Conservation (phyloP, 2,797 vertebrate species). For the Chelmon rostratus region DNA sequence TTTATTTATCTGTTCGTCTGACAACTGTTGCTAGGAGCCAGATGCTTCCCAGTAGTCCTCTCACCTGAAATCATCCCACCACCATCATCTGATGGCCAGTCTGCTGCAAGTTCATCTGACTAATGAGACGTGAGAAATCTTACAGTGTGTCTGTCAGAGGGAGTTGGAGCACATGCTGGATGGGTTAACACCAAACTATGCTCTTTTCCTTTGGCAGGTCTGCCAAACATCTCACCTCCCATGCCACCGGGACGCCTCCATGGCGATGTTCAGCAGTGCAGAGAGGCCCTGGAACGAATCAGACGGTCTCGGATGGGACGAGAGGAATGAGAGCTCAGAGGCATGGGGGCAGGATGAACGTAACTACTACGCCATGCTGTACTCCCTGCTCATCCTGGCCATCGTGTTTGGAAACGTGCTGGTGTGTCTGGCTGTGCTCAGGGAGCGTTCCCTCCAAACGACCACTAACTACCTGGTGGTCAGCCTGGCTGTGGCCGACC, state of each 20-base stretch:
- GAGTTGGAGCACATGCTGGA: neutral
- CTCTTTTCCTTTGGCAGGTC: conserved; percentile 59
- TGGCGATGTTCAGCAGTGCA: conserved; percentile 86
- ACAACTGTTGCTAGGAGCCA: conserved; percentile 41
- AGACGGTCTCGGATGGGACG: conserved; percentile 67
- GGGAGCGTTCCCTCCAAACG: conserved; percentile 91
- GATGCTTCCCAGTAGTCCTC: conserved; percentile 32
- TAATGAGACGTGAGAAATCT: conserved; percentile 33
- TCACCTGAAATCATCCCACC: conserved; percentile 29
- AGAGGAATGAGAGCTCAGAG: conserved; percentile 75
- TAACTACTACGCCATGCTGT: conserved; percentile 92
- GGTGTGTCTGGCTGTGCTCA: conserved; percentile 93
- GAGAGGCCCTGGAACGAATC: conserved; percentile 86
- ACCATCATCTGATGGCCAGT: conserved; percentile 13
- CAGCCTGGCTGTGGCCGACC: conserved; percentile 93
- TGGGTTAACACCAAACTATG: conserved; percentile 1
- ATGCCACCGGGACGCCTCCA: conserved; percentile 80
- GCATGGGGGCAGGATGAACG: conserved; percentile 53
- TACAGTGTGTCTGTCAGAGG: neutral
- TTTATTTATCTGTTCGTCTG: conserved; percentile 41
- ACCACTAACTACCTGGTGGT: conserved; percentile 97
- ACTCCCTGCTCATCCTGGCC: conserved; percentile 91
- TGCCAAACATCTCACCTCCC: conserved; percentile 67
- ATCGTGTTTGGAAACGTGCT: conserved; percentile 95
- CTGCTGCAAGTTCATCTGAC: conserved; percentile 16